Conservation (phyloP, 2,888 invertebrate genomes). For the Drosophila borealis region DNA sequence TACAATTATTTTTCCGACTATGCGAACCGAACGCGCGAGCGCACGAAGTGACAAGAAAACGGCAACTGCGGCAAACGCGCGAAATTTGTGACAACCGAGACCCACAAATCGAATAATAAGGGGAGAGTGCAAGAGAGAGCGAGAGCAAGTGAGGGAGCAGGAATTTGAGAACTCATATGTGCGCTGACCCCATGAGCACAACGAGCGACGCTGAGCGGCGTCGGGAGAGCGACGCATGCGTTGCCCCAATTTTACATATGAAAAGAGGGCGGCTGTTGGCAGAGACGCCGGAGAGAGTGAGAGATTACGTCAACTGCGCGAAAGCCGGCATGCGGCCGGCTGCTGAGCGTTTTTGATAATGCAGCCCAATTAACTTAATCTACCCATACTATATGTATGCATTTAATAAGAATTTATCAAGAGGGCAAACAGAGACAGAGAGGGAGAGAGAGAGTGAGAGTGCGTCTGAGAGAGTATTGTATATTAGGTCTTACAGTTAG, state of each 20-base stretch:
- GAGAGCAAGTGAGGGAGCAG: not conserved
- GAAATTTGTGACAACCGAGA: constrained; percentile 28
- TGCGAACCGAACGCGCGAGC: constrained; percentile 25
- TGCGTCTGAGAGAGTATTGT: not conserved
- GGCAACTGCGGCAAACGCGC: constrained; percentile 54
- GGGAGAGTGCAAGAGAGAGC: not conserved
- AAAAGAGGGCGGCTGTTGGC: constrained; percentile 16
- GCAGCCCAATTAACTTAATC: constrained; percentile 8
- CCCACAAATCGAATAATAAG: not conserved
- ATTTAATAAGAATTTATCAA: constrained; percentile 10
- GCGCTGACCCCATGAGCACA: constrained; percentile 11
- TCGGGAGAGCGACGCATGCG: constrained; percentile 46
- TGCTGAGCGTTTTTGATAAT: constrained; percentile 24
- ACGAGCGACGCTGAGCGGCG: constrained; percentile 16
- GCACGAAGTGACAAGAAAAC: constrained; percentile 41
- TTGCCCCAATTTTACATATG: constrained; percentile 21
- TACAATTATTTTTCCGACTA: constrained; percentile 38
- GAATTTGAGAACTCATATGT: constrained; percentile 8
- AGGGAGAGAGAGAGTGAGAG: not conserved
- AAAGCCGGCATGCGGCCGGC: constrained; percentile 40
- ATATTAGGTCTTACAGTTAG: not conserved
- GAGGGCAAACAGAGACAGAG: not conserved
- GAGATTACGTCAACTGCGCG: constrained; percentile 5
- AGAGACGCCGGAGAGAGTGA: not conserved
- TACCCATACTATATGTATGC: not conserved